phyloP scores from a whole-genome alignment of 2,888 invertebrate genomes.

The Rugalucina vietnamica region DNA sequence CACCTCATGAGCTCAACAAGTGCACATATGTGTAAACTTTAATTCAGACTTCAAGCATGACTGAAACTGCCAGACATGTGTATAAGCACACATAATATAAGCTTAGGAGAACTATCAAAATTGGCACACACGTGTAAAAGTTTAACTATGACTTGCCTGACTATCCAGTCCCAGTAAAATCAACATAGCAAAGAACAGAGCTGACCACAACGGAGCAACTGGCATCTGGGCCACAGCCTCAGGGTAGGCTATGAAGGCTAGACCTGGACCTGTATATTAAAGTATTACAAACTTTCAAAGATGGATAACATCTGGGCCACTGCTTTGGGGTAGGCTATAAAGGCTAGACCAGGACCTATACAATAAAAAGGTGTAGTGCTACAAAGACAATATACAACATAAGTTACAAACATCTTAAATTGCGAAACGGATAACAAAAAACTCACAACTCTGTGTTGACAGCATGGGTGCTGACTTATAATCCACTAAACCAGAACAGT shows the following conservation, averaged over 20 bases:
- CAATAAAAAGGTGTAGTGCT: no score
- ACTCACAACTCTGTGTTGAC: no score
- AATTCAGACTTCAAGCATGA: no score
- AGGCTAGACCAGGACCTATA: constrained; percentile 84
- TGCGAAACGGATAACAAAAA: no score
- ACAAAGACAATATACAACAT: no score
- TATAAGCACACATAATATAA: neutral
- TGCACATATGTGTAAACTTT: no score
- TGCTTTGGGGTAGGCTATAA: constrained; percentile 87
- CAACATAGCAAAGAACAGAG: constrained; percentile 88
- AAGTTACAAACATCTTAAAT: no score
- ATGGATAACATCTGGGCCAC: constrained; percentile 86
- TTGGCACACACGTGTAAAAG: neutral
- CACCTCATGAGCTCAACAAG: no score
- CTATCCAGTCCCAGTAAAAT: constrained; percentile 88
- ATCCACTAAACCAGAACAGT: no score
- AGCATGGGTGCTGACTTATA: no score
- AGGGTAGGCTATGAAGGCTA: constrained; percentile 87
- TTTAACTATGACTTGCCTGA: constrained; percentile 84
- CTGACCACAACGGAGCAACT: constrained; percentile 87
- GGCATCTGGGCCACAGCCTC: constrained; percentile 87
- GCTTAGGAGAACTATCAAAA: neutral
- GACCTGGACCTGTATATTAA: constrained; percentile 79
- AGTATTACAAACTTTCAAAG: no score
- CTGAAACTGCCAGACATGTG: no score